Conservation (phyloP, 2,797 vertebrate genomes). For the Aulostomus chinensis region DNA sequence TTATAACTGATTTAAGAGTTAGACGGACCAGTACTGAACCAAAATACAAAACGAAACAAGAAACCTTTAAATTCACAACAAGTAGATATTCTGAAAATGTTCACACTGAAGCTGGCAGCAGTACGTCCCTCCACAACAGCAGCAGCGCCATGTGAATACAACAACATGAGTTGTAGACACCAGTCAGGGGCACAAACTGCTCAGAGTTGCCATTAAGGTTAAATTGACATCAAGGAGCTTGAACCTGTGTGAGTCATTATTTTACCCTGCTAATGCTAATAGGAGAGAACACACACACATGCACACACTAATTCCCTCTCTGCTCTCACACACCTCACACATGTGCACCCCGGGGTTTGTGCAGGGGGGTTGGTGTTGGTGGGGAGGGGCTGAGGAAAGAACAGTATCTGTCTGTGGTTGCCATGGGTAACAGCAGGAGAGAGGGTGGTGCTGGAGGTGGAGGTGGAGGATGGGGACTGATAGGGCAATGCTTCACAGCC, state of each 20-base stretch:
- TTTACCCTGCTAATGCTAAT: constrained; percentile 37
- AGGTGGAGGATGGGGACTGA: constrained; percentile 16
- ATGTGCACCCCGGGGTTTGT: constrained; percentile 19
- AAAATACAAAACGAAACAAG: too few relatives aligned
- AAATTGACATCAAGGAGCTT: constrained; percentile 58
- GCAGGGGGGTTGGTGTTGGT: too few relatives aligned
- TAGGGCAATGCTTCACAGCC: constrained; percentile 38
- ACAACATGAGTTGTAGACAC: constrained; percentile 27
- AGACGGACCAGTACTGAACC: too few relatives aligned
- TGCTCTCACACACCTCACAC: constrained; percentile 1
- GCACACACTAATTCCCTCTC: constrained; percentile 11
- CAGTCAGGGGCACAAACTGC: constrained; percentile 19
- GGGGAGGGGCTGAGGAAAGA: too few relatives aligned
- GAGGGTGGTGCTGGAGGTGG: constrained; percentile 13
- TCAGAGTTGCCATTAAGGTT: constrained; percentile 48
- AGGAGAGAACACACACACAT: constrained; percentile 15
- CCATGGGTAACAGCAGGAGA: constrained; percentile 68
- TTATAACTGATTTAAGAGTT: too few relatives aligned
- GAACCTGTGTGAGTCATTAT: constrained; percentile 62
- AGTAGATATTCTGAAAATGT: too few relatives aligned
- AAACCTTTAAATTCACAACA: too few relatives aligned
- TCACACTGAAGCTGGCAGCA: too few relatives aligned
- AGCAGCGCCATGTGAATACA: constrained; percentile 9
- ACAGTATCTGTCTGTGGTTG: constrained; percentile 71
- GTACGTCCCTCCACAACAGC: too few relatives aligned